These are phyloP conservation scores for western clawed frog (Xenopus tropicalis) DNA, from an alignment of 2,113 vertebrate species.

Conservation along the genomic window DNA sequence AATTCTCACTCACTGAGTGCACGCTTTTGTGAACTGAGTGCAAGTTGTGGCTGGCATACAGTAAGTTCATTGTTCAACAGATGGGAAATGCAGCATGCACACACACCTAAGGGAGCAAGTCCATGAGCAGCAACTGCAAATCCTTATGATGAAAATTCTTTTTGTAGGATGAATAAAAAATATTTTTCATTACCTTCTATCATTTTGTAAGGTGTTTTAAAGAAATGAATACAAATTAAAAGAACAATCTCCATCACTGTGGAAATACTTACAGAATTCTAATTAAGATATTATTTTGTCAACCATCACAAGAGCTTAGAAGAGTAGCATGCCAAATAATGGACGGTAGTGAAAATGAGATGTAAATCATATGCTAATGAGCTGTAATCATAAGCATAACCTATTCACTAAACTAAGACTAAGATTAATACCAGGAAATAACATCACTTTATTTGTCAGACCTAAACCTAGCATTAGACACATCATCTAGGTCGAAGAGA, in stretches of 20 bases:
- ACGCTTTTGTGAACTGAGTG: too few species aligned
- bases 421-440: conserved; percentile 2
- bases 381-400: conserved; percentile 11
- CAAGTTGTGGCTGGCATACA: too few species aligned
- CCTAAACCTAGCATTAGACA: conserved; percentile 1
- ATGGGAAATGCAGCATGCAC: too few species aligned
- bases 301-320: background rate
- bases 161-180: too few species aligned
- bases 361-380: conserved; percentile 11
- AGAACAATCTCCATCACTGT: background rate
- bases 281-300: conserved; percentile 7
- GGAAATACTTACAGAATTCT: background rate
- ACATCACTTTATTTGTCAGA: background rate
- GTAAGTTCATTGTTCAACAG: too few species aligned
- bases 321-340: conserved; percentile 9
- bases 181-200: too few species aligned
- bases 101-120: too few species aligned
- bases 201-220: background rate
- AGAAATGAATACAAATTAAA: background rate
- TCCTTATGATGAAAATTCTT: too few species aligned
- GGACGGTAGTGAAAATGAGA: conserved; percentile 5
- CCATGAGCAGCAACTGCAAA: too few species aligned
- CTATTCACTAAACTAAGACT: conserved; percentile 4
- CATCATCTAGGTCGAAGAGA: background rate
- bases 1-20: too few species aligned